These are phyloP conservation scores for Paedocypris micromegethes DNA, from an alignment of 2,797 vertebrate species.

Conservation along the genomic window DNA sequence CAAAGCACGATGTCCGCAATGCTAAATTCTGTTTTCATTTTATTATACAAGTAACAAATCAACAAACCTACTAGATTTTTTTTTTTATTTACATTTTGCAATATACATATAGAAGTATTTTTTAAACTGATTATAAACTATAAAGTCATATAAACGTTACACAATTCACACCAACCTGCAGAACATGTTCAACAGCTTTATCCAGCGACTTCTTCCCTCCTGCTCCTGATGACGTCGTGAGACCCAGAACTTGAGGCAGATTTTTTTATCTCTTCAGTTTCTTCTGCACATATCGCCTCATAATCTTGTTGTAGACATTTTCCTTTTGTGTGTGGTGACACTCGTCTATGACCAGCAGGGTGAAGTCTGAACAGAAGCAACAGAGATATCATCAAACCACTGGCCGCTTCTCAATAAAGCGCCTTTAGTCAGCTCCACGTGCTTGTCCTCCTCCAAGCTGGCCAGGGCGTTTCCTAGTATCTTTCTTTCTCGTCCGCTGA, in stretches of 20 bases:
- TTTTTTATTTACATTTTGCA: too few relatives aligned
- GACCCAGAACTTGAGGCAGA: constrained; percentile 84
- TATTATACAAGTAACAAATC: too few relatives aligned
- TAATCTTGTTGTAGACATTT: constrained; percentile 80
- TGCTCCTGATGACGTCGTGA: constrained; percentile 87
- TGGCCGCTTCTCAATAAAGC: background rate
- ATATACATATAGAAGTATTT: too few relatives aligned
- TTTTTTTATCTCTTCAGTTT: constrained; percentile 58
- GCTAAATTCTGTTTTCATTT: too few relatives aligned
- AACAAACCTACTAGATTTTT: too few relatives aligned
- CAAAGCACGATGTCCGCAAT: too few relatives aligned
- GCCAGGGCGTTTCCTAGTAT: constrained; percentile 79
- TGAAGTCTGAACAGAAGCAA: constrained; percentile 69
- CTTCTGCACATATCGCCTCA: constrained; percentile 75
- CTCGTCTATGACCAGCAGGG: constrained; percentile 86
- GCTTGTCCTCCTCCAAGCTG: constrained; percentile 67
- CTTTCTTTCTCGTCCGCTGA: constrained; percentile 79
- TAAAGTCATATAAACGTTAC: too few relatives aligned
- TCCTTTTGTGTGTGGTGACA: constrained; percentile 93
- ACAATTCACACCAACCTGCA: constrained; percentile 71
- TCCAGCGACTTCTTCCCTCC: constrained; percentile 68
- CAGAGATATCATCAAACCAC: background rate
- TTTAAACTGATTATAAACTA: too few relatives aligned
- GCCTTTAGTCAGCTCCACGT: constrained; percentile 74
- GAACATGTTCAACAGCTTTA: constrained; percentile 73